Conservation (phyloP, 2,797 vertebrate genomes). For the Zonotrichia albicollis region DNA sequence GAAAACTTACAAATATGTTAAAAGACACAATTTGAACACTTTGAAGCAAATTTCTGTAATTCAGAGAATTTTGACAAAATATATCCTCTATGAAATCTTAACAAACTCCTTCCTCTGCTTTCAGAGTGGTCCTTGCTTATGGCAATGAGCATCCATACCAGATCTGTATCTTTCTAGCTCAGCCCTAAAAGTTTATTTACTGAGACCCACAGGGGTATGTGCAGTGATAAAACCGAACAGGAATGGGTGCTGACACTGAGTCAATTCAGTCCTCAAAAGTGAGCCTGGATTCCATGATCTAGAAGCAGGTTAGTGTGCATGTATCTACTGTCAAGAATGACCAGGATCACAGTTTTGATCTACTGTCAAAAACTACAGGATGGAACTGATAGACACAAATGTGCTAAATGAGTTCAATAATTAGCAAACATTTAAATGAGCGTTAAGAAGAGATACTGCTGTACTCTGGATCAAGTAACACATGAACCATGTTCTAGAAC, state of each 20-base stretch:
- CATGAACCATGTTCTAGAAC: not conserved
- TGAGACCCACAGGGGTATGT: not conserved
- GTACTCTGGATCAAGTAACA: not conserved
- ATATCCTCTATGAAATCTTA: not conserved
- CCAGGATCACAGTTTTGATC: too few relatives aligned
- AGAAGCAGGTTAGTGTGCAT: not conserved
- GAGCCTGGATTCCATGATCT: not conserved
- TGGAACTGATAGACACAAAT: not conserved
- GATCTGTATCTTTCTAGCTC: not conserved
- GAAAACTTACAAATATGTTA: conserved; percentile 47
- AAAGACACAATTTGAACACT: conserved; percentile 12
- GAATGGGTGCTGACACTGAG: not conserved
- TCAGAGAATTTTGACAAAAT: not conserved
- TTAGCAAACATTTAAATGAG: not conserved
- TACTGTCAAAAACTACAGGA: not conserved
- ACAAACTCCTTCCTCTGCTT: not conserved
- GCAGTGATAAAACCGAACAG: not conserved
- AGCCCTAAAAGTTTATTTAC: not conserved
- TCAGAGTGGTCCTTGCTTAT: not conserved
- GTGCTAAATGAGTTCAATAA: not conserved
- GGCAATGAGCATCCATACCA: not conserved
- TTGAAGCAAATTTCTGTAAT: conserved; percentile 31
- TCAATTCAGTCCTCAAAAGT: not conserved
- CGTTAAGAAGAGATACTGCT: not conserved
- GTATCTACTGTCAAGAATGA: not conserved